Evolutionary conservation across 2,113 vertebrate genomes (phyloP).

Genomic region (Campylomormyrus numenius): DNA sequence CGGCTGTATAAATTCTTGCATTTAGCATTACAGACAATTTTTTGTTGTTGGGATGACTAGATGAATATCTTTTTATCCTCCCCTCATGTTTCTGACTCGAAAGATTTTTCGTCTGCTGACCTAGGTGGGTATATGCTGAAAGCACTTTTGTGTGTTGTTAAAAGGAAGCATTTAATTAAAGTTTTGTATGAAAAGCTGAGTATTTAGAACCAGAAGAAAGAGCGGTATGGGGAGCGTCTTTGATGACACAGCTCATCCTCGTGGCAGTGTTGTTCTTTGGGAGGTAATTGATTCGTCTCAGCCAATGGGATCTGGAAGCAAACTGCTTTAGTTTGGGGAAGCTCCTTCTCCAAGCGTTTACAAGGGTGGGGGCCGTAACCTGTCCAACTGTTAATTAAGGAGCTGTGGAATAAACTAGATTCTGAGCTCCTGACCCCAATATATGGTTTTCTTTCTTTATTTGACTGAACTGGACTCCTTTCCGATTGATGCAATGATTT

Average conservation of each 20-base stretch:
- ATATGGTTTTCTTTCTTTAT: neutral
- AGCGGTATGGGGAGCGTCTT: neutral
- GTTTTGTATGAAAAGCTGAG: neutral
- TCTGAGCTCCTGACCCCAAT: slow-evolving; percentile 10
- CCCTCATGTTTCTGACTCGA: neutral
- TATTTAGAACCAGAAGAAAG: neutral
- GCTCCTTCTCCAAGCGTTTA: neutral
- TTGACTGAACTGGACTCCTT: neutral
- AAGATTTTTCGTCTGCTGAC: neutral
- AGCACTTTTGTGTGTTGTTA: neutral
- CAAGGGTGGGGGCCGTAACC: slow-evolving; percentile 11
- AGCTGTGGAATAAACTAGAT: neutral
- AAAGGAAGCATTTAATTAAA: neutral
- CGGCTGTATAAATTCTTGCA: neutral
- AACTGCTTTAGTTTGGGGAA: neutral
- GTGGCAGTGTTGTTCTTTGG: neutral
- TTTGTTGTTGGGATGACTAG: neutral
- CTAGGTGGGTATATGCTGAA: too few species aligned
- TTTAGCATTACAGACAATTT: neutral
- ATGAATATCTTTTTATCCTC: neutral
- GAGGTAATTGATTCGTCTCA: neutral
- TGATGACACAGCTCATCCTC: neutral
- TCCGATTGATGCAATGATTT: neutral
- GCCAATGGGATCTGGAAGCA: neutral
- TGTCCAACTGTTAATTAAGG: neutral